Conservation (phyloP, 2,888 invertebrate species). For the Iphiclides podalirius region DNA sequence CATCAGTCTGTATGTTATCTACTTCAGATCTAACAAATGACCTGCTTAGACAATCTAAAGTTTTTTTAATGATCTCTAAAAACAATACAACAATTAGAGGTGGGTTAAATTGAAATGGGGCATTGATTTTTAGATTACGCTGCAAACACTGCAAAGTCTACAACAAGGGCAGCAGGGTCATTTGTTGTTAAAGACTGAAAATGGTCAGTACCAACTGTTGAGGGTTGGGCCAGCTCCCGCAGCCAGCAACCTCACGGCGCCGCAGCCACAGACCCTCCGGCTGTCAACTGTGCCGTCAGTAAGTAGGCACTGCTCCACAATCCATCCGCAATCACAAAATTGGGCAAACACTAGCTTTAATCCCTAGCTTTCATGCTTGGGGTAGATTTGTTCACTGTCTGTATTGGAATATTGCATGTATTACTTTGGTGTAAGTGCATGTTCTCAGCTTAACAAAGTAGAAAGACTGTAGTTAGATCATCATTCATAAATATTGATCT, state of each 20-base stretch:
- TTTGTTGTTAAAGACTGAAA: conserved; percentile 96
- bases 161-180: conserved; percentile 93
- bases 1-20: conserved; percentile 3
- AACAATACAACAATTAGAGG: conserved; percentile 2
- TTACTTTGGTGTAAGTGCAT: conserved; percentile 65
- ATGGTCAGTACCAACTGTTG: conserved; percentile 96
- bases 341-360: conserved; percentile 35
- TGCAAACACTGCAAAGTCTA: conserved; percentile 91
- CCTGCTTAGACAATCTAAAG: conserved; percentile 27
- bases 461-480: conserved; percentile 40
- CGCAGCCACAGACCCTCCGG: conserved; percentile 87
- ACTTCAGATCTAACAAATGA: conserved; percentile 30
- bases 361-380: conserved; percentile 4
- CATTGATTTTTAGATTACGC: conserved; percentile 87
- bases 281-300: conserved; percentile 93
- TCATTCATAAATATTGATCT: conserved; percentile 24
- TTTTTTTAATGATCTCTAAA: conserved; percentile 6
- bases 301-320: conserved; percentile 83
- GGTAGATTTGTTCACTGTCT: conserved; percentile 5
- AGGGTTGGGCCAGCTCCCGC: conserved; percentile 88
- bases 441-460: conserved; percentile 61
- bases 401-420: conserved; percentile 58
- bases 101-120: conserved; percentile 55
- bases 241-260: conserved; percentile 77
- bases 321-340: conserved; percentile 37